phyloP scores from a whole-genome alignment of 2,113 vertebrate genomes.

The Lathamus discolor region DNA sequence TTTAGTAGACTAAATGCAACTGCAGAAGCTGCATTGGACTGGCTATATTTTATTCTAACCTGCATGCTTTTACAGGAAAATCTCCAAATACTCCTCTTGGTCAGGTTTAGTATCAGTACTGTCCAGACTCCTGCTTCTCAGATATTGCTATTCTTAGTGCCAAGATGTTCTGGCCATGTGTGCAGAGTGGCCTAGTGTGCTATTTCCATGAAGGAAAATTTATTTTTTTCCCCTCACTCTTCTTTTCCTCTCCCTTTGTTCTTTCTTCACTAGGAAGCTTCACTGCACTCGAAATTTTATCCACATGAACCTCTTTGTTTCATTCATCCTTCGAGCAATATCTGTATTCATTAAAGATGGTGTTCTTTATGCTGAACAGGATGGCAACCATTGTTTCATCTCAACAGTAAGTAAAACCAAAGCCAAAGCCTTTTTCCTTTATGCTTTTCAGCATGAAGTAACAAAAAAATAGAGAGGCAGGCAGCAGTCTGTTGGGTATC shows the following conservation, averaged over 20 bases:
- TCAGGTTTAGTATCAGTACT: background rate
- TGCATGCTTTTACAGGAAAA: background rate
- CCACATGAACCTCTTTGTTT: slow-evolving; percentile 98
- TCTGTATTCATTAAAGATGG: slow-evolving; percentile 98
- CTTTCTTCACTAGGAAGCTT: slow-evolving; percentile 82
- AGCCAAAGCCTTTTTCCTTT: background rate
- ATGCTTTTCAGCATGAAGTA: background rate
- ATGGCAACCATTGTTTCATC: slow-evolving; percentile 89
- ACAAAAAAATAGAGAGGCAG: background rate
- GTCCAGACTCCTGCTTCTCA: background rate
- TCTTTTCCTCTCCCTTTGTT: background rate
- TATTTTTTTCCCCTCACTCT: background rate
- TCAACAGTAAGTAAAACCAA: slow-evolving; percentile 79
- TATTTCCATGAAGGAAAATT: background rate
- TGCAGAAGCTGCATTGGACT: background rate
- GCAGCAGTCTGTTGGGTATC: background rate
- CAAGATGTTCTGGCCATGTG: background rate
- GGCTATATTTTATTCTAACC: background rate
- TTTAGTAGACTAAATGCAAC: background rate
- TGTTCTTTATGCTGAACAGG: slow-evolving; percentile 90
- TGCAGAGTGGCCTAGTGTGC: background rate
- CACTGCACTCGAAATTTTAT: slow-evolving; percentile 99
- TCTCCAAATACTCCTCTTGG: background rate
- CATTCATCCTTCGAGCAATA: slow-evolving; percentile 95
- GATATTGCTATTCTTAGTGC: background rate